Evolutionary conservation across 2,113 vertebrate species (phyloP), one percentile per base, ranked within the genome.

Genomic region (Fregetta grallaria): DNA sequence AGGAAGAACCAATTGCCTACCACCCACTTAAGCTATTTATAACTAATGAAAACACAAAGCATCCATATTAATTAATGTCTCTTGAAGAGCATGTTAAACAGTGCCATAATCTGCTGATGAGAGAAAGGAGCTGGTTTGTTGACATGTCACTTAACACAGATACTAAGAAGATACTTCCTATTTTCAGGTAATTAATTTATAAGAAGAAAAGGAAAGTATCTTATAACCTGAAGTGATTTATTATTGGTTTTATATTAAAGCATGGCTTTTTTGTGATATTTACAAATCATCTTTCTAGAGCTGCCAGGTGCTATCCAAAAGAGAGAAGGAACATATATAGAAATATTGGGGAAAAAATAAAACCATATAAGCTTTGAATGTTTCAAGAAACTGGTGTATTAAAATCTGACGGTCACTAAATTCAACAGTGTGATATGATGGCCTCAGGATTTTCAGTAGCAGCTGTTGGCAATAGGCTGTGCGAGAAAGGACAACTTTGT

Each of bases 1-100:
- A 67, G 56, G 76, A 74, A 67, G 61, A 89, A 71, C 25, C 52
- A 40, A 22, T 50, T 27, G 29, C 85, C 44, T 67, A 30, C 68
- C 72, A 76, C 88, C 88, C 91, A 76, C 91, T 75, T 44, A 1
- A 29, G 68, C 73, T 94, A 94, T 94, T 95, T 95, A 93, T 92
- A 92, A 45, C 88, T 76, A 58, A 76, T 11, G 38, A 90, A 81
- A 95, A 72, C 63, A 80, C 32, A 25, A 87, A 63, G 65, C 13
- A 0, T 53, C 67, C 44, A 10, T 55, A 40, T 67, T 94, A 92
- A 91, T 90, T 68, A 92, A 72, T 12, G 27, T 16, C 40, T 53
- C 49, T 15, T 22, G 47, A 56, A 75, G 80, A 86, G n/a, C 38
- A 13, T 1, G 21, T 66, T 75, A 47, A 91, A 66, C 1, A 0